Conservation (phyloP, 2,797 vertebrate genomes). For the Eulemur albifrons region DNA sequence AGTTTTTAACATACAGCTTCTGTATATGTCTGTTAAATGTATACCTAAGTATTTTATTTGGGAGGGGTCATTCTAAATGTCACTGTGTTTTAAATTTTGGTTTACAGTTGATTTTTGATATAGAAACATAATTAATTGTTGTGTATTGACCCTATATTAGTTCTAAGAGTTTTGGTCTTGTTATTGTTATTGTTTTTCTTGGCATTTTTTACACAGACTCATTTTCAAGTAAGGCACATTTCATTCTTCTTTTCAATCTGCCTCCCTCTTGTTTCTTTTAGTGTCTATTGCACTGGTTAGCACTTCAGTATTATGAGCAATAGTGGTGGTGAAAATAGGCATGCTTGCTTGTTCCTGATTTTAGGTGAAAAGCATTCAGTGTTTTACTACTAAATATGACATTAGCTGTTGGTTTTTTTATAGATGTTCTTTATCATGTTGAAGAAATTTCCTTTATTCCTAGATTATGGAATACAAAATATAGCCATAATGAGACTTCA, state of each 20-base stretch:
- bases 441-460: neutral
- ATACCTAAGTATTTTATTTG: neutral
- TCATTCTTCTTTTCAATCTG: neutral
- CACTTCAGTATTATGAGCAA: neutral
- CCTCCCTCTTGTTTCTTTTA: neutral
- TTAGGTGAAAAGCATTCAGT: neutral
- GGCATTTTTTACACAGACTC: neutral
- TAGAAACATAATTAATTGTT: neutral
- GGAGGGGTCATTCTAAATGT: neutral
- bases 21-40: neutral
- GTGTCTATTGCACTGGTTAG: neutral
- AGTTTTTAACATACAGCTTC: neutral
- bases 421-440: neutral
- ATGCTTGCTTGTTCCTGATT: neutral
- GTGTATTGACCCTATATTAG: neutral
- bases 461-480: neutral
- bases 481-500: neutral
- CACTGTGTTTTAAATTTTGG: neutral
- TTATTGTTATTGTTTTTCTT: neutral
- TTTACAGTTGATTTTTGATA: neutral
- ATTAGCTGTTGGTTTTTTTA: neutral
- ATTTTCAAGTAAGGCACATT: neutral
- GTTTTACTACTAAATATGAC: neutral
- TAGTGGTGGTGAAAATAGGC: neutral
- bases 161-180: neutral